phyloP scores from a whole-genome alignment of 2,888 invertebrate species.

The Yponomeuta cagnagella region DNA sequence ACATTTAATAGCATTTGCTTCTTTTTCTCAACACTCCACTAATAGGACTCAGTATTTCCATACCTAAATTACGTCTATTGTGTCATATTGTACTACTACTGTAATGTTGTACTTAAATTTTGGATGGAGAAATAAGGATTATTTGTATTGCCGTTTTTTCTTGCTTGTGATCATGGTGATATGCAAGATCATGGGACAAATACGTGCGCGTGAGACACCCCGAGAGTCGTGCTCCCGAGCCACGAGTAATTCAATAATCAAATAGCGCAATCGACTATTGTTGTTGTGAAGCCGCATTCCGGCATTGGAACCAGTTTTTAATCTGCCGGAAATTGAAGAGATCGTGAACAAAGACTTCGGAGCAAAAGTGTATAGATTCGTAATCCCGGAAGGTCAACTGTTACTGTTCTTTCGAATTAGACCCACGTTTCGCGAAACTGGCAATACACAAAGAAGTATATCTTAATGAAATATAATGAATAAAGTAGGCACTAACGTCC shows the following conservation, averaged over 20 bases:
- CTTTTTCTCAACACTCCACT: no score
- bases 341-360: background rate
- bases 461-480: no score
- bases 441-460: no score
- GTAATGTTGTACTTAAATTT: no score
- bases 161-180: background rate
- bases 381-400: background rate
- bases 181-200: conserved; percentile 38
- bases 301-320: conserved; percentile 38
- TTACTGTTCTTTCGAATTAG: background rate
- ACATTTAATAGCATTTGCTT: no score
- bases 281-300: conserved; percentile 39
- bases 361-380: background rate
- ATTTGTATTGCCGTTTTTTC: background rate
- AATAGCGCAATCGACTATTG: conserved; percentile 59
- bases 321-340: conserved; percentile 25
- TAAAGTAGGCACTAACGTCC: no score
- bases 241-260: conserved; percentile 62
- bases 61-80: no score
- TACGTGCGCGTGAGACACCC: conserved; percentile 29
- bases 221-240: conserved; percentile 56
- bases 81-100: no score
- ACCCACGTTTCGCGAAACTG: no score
- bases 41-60: no score
- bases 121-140: no score